Conservation (phyloP, 2,888 invertebrate species). For the Sipha maydis region DNA sequence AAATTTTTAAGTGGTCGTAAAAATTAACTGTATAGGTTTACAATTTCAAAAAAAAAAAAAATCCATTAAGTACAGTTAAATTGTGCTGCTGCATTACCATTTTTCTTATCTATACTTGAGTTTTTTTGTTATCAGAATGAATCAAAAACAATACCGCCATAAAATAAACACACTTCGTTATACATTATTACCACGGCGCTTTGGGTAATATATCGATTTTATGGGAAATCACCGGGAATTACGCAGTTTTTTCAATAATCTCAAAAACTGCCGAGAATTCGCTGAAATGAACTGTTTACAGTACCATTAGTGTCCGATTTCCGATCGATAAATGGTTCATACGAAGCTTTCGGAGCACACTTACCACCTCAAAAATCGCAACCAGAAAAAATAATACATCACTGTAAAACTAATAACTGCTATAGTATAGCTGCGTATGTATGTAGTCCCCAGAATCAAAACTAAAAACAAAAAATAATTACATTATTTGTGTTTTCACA, state of each 20-base stretch:
- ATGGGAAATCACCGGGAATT: background rate
- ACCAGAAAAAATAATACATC: background rate
- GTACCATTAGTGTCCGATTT: background rate
- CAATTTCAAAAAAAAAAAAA: background rate
- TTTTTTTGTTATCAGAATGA: background rate
- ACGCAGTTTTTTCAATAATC: background rate
- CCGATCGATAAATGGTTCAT: background rate
- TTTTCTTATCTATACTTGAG: too few relatives aligned
- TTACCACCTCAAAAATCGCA: background rate
- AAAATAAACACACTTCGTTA: background rate
- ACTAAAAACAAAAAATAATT: background rate
- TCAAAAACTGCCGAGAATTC: background rate
- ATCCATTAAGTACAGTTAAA: background rate
- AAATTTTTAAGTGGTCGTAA: background rate
- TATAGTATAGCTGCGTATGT: background rate
- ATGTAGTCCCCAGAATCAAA: background rate
- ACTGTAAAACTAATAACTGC: background rate
- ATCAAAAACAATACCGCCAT: background rate
- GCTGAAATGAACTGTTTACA: background rate
- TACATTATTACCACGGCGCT: background rate
- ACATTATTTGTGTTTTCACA: too few relatives aligned
- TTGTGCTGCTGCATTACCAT: too few relatives aligned
- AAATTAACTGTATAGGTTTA: background rate
- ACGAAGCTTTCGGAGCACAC: background rate
- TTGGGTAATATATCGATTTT: background rate